Base-by-base conservation (phyloP, 2,113 vertebrate genomes). In the Bufo gargarizans region DNA sequence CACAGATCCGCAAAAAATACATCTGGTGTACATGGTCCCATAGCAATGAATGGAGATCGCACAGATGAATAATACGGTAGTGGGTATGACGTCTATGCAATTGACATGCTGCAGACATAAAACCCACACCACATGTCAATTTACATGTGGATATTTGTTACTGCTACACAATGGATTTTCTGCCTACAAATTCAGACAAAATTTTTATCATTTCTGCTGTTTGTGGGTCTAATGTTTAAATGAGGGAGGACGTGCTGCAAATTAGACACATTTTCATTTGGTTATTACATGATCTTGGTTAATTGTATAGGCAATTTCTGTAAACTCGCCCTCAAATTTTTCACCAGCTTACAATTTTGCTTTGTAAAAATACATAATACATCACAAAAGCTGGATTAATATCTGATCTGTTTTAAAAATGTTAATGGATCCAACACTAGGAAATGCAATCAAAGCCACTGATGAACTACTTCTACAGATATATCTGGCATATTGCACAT, bases 391-490 rank as follows among this genome's bases (percentile, higher is more conserved):
- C 49, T 7, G 10, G 78, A 58, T 61, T 22, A 33, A 17, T 55
- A n/a, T 71, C 55, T 69, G 59, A 47, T 55, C 14, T 71, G 53
- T 82, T 71, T 33, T 33, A 33, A 22, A 53, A 84, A 71, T 49
- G 19, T 71, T 71, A 69, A 8, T n/a, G 22, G 47, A 22, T n/a
- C n/a, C 49, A 55, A 82, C 59, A 84, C 63, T 47, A 84, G 65
- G 82, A 69, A 84, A 84, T 84, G 49, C 49, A 84, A 69, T 84
- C 22, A 55, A 55, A 53, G 82, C 45, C 82, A 53, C 33, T 84
- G 82, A 69, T 84, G 14, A 84, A 84, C 82, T 84, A 84, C 4
- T 71, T 55, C 63, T 53, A 49, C 63, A 84, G 63, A 69, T 84
- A 49, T 63, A 22, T 50, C 20, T 84, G 82, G 63, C 50, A 55